Conservation (phyloP, 2,888 invertebrate species). For the Cerceris rybyensis region DNA sequence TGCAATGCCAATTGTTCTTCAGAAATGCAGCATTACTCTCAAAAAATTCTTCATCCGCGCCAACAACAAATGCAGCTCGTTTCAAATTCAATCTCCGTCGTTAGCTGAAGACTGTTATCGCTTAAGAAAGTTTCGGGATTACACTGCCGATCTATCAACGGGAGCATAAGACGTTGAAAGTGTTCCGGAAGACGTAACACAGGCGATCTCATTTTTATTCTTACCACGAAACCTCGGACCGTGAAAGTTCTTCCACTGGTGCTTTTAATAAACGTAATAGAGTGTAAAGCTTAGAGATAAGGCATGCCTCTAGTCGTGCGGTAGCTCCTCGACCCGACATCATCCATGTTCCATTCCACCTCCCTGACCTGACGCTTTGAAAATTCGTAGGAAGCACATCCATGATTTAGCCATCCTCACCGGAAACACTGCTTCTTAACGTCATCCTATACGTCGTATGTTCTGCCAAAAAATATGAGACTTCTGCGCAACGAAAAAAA, state of each 20-base stretch:
- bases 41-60: not conserved
- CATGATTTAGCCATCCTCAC: constrained; percentile 13
- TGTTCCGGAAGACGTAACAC: constrained; percentile 39
- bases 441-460: not conserved
- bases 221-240: constrained; percentile 32
- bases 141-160: constrained; percentile 31
- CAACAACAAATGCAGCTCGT: not conserved
- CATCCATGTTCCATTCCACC: constrained; percentile 52
- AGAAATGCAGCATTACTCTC: not conserved
- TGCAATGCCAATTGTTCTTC: not conserved
- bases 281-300: constrained; percentile 70
- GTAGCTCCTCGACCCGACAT: constrained; percentile 53
- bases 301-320: constrained; percentile 57
- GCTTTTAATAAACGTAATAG: constrained; percentile 71
- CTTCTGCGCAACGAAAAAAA: no score
- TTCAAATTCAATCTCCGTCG: constrained; percentile 1
- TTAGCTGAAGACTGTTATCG: not conserved
- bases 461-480: no score
- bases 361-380: constrained; percentile 35
- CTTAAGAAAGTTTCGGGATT: constrained; percentile 10
- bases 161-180: constrained; percentile 25
- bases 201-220: constrained; percentile 55
- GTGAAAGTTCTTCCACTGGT: constrained; percentile 41
- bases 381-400: constrained; percentile 37
- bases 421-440: constrained; percentile 20